Base-by-base conservation (phyloP, 2,797 vertebrate genomes). In the Sternarchorhynchus goeldii region DNA sequence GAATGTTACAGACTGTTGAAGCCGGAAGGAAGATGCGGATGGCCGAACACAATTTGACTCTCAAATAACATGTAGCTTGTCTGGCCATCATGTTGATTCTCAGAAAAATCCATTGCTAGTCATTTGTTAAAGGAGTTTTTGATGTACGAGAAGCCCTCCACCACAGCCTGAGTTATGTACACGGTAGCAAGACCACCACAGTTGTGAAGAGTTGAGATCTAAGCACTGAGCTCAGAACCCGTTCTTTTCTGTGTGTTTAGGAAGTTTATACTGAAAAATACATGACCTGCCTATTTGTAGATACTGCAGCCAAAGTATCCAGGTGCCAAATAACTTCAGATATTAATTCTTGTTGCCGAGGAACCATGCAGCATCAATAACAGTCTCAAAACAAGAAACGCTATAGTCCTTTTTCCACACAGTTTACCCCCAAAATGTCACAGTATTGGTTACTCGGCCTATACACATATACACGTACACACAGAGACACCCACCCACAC, bases 341-440 rank as follows among this genome's bases (percentile, higher is more conserved):
- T 75, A 71, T 73, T 69, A 12, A 6, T 56, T 17, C 67, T 71
- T 50, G 80, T 77, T 81, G 68, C 82, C 50, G 71, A 80, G 81
- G 36, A 58, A 76, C 62, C 77, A 45, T 74, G 76, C 75, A 63
- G 74, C 74, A 5, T 79, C 34, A 82, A 71, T 50, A 79, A 64
- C 75, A 81, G 60, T 82, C 75, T 18, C 81, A 74, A 78, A 80
- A 72, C 77, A 73, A 78, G 82, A 78, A 80, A 34, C 63, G 64
- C 77, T 84, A 74, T 63, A 74, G 70, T 55, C 77, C 71, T 57
- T 78, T 75, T 84, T 81, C 75, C 84, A 82, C 63, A 68, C 78
- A 75, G 75, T 79, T 81, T 75, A 59, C 83, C 85, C 25, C 85
- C 79, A 78, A 88, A 92, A 92, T 88, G 89, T 90, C 88, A 90